phyloP scores from a whole-genome alignment of 1,140 invertebrate genomes.

The Drosophila sechellia region DNA sequence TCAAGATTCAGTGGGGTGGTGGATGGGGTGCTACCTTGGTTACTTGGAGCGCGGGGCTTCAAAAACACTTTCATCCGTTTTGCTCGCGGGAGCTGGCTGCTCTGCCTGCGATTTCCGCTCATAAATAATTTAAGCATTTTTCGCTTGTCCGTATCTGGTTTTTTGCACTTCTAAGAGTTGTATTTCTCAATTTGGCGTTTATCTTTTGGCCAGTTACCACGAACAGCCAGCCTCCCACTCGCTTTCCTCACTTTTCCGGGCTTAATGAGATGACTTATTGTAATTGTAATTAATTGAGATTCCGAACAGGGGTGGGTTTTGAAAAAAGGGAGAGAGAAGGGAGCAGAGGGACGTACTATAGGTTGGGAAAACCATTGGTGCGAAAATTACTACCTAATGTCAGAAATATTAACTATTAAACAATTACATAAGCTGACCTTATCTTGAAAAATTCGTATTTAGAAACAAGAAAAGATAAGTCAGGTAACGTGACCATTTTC shows the following conservation, averaged over 20 bases:
- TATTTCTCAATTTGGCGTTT: slow-evolving; percentile 23
- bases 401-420: neutral
- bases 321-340: neutral
- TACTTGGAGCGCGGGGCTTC: slow-evolving; percentile 70
- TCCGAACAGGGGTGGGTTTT: neutral
- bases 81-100: slow-evolving; percentile 75
- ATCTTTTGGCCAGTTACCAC: slow-evolving; percentile 53
- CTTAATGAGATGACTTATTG: slow-evolving; percentile 83
- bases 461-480: neutral
- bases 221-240: neutral
- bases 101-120: slow-evolving; percentile 30
- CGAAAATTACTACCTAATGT: too few relatives aligned
- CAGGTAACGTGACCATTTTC: neutral
- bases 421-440: neutral
- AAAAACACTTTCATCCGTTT: slow-evolving; percentile 85
- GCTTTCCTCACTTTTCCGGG: slow-evolving; percentile 18
- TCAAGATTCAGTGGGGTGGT: slow-evolving; percentile 8
- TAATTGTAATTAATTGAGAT: slow-evolving; percentile 83
- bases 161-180: slow-evolving; percentile 24
- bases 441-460: neutral
- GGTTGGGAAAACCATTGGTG: too few relatives aligned
- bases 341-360: neutral
- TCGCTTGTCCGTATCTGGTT: slow-evolving; percentile 19
- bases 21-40: slow-evolving; percentile 38
- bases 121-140: slow-evolving; percentile 70